Evolutionary conservation across 2,888 invertebrate genomes (phyloP).

Genomic region (Philereme transversata): DNA sequence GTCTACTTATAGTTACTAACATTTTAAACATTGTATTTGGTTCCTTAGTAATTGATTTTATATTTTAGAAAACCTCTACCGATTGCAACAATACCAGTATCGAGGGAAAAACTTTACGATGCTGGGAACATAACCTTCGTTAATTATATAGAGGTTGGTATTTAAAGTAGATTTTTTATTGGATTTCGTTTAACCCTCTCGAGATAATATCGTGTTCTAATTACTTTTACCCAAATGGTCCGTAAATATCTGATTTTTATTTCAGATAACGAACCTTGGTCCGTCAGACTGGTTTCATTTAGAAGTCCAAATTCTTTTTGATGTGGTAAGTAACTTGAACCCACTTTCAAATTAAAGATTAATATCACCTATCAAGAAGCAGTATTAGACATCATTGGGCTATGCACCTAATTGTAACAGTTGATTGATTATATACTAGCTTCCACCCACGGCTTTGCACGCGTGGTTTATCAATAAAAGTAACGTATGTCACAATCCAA

Average conservation of each 20-base stretch:
- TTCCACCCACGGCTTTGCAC: too few relatives aligned
- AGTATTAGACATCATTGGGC: too few relatives aligned
- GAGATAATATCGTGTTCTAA: neutral
- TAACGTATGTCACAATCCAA: too few relatives aligned
- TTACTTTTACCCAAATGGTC: neutral
- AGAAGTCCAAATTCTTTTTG: conserved; percentile 45
- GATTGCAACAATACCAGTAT: conserved; percentile 59
- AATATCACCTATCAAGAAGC: too few relatives aligned
- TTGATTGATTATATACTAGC: too few relatives aligned
- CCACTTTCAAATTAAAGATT: too few relatives aligned
- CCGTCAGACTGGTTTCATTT: conserved; percentile 67
- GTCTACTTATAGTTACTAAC: too few relatives aligned
- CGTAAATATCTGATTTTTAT: conserved; percentile 21
- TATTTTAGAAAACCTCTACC: conserved; percentile 63
- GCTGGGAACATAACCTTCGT: conserved; percentile 53
- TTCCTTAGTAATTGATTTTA: neutral
- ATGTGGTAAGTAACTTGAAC: conserved; percentile 47
- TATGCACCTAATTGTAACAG: too few relatives aligned
- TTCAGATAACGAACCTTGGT: conserved; percentile 68
- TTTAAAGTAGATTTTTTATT: neutral
- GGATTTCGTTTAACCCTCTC: neutral
- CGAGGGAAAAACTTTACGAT: conserved; percentile 57
- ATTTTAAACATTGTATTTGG: neutral
- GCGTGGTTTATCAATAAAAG: too few relatives aligned
- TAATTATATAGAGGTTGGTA: conserved; percentile 67